These are phyloP conservation scores for Geophilus truncorum DNA, from an alignment of 2,888 invertebrate species.

Conservation along the genomic window DNA sequence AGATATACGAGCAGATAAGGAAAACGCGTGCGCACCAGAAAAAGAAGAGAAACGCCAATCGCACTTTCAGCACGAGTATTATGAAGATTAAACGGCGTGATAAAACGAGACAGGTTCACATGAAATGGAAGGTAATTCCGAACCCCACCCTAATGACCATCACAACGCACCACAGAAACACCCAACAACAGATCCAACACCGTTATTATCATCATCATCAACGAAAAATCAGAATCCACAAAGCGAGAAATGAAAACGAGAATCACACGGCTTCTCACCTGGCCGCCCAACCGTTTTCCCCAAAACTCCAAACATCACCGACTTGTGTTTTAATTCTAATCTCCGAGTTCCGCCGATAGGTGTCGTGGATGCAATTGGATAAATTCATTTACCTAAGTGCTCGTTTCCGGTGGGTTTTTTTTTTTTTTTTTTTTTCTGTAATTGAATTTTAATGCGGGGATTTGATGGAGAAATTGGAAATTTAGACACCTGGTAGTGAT, in stretches of 20 bases:
- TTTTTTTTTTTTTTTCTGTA: neutral
- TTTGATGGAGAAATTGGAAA: too few species aligned
- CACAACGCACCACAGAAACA: neutral
- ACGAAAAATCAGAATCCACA: neutral
- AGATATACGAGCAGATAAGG: neutral
- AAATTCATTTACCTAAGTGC: neutral
- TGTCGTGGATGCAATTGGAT: neutral
- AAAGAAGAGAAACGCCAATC: neutral
- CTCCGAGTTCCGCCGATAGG: neutral
- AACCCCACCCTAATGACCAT: slow-evolving; percentile 29
- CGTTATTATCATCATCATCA: neutral
- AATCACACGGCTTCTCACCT: neutral
- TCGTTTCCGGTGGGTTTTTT: neutral
- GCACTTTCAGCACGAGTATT: neutral
- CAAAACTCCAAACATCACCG: neutral
- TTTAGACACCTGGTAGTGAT: too few species aligned
- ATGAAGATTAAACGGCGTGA: slow-evolving; percentile 17
- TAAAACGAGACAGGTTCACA: slow-evolving; percentile 4
- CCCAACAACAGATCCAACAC: neutral
- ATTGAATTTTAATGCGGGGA: too few species aligned
- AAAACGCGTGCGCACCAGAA: neutral
- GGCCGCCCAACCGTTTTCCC: neutral
- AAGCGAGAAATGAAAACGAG: neutral
- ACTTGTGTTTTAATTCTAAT: neutral
- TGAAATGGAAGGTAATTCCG: slow-evolving; percentile 28